Conservation (phyloP, 1,140 invertebrate genomes). For the Drusus annulatus region DNA sequence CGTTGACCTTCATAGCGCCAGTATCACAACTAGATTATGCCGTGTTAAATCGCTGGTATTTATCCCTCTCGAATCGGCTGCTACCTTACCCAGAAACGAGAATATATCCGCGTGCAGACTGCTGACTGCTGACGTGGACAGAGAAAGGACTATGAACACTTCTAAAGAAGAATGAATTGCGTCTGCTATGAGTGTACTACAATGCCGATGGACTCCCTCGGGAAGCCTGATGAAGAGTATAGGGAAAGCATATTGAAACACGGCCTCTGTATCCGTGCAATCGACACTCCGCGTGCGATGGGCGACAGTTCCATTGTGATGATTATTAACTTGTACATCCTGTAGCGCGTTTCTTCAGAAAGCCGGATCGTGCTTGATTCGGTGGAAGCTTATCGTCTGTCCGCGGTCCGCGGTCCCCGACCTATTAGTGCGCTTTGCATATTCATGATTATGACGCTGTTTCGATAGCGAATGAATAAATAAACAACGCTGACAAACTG, state of each 20-base stretch:
- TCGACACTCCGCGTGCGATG: neutral
- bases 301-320: no score
- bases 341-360: neutral
- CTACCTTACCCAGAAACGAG: neutral
- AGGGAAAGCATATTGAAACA: neutral
- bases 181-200: neutral
- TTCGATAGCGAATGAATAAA: slow-evolving; percentile 8
- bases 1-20: slow-evolving; percentile 19
- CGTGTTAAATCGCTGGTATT: neutral
- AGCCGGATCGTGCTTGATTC: neutral
- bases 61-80: slow-evolving; percentile 18
- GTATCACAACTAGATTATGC: slow-evolving; percentile 25
- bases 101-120: neutral
- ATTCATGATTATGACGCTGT: slow-evolving; percentile 24
- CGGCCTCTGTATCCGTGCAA: neutral
- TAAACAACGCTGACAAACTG: neutral
- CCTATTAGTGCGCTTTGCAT: neutral
- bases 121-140: neutral
- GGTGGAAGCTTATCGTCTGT: neutral
- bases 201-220: no score
- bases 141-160: neutral
- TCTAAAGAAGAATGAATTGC: no score
- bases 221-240: neutral
- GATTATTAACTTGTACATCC: neutral
- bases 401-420: slow-evolving; percentile 17